phyloP scores from a whole-genome alignment of 2,797 vertebrate species.

The Natrix natrix region DNA sequence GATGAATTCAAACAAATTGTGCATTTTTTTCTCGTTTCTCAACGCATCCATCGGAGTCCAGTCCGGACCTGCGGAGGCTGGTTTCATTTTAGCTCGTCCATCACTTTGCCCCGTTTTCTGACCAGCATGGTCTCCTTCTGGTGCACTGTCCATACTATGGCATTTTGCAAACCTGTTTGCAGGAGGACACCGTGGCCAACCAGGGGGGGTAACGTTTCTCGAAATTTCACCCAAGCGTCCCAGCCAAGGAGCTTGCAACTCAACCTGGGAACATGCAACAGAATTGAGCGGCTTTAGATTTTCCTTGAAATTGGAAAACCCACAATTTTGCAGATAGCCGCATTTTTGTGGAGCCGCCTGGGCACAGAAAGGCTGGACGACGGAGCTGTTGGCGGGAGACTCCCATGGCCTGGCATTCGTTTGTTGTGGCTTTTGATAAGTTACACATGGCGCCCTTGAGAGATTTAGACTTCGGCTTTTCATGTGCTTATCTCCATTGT shows the following conservation, averaged over 20 bases:
- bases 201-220: neutral
- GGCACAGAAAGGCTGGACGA: conserved; percentile 26
- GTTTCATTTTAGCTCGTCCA: conserved; percentile 26
- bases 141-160: conserved; percentile 41
- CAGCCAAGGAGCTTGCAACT: neutral
- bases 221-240: conserved; percentile 12
- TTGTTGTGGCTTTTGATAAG: conserved; percentile 15
- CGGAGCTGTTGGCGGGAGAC: conserved; percentile 42
- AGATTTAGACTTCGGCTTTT: conserved; percentile 36
- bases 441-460: neutral
- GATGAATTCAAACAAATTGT: conserved; percentile 58
- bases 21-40: conserved; percentile 11
- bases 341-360: conserved; percentile 41
- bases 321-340: conserved; percentile 11
- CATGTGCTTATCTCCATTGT: conserved; percentile 33
- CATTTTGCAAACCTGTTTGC: conserved; percentile 10
- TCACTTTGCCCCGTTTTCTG: conserved; percentile 17
- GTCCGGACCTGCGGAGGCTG: neutral
- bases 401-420: conserved; percentile 26
- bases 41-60: conserved; percentile 4
- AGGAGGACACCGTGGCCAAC: neutral
- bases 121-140: neutral
- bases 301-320: conserved; percentile 31
- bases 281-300: conserved; percentile 31
- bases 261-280: rapidly evolving